Percentiles rank a stretch among this genome's conserved stretches.
phyloP scores from a whole-genome alignment of 2,113 vertebrate genomes.

The Paratilapia polleni region DNA sequence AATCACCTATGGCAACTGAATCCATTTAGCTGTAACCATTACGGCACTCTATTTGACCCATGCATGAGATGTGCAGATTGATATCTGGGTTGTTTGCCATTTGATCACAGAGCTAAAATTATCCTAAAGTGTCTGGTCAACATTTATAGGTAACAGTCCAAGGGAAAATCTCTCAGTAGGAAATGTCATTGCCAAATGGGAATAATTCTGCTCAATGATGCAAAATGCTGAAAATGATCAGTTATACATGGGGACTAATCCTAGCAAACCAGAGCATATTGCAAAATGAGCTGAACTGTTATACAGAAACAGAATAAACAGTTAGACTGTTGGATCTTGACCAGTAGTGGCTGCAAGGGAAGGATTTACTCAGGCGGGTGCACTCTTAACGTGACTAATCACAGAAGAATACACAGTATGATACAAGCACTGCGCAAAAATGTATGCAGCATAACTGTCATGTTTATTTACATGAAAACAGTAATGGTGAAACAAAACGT shows the following conservation, averaged over 20 bases:
- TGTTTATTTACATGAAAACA: background rate
- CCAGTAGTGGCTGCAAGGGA: conserved; percentile 20
- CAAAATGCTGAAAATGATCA: conserved; percentile 16
- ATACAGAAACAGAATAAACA: background rate
- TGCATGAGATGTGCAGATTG: conserved; percentile 3
- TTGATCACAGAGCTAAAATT: background rate
- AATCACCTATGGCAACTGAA: conserved; percentile 73
- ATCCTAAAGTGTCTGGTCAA: background rate
- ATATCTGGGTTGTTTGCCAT: background rate
- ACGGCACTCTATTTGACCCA: conserved; percentile 47
- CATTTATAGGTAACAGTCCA: conserved; percentile 12
- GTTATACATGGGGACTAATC: conserved; percentile 17
- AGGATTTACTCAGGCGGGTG: conserved; percentile 10
- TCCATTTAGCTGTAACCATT: conserved; percentile 59
- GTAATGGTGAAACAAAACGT: background rate
- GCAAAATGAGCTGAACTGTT: conserved; percentile 15
- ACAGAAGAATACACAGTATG: background rate
- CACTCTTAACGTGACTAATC: background rate
- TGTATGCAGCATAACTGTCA: background rate
- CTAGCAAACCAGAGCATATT: conserved; percentile 23
- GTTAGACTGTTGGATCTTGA: background rate
- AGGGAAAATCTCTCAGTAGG: background rate
- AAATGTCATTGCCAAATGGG: background rate
- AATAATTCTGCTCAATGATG: background rate
- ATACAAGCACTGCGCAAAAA: background rate